Base-by-base conservation (phyloP, 2,797 vertebrate genomes). In the Orientallactaga sibirica region DNA sequence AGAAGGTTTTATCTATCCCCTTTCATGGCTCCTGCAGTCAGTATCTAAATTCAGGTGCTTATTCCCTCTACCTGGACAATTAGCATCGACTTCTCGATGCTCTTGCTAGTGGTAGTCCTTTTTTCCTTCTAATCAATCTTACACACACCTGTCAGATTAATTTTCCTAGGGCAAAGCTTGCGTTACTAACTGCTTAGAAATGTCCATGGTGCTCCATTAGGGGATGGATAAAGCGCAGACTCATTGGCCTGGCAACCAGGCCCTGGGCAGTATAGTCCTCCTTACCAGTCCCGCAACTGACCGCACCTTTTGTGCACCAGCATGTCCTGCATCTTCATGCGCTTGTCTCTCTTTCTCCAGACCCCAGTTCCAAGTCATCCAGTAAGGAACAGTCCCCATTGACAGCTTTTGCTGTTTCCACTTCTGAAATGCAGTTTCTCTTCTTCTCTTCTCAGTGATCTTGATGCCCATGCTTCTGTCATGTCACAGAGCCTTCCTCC, bases 251-350 rank as follows among this genome's bases (percentile, higher is more conserved):
- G 77, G 81, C 52, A 64, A 25, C 33, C 25, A 15, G 19, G 14
- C 25, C 2, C 7, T 25, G 3, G 16, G 29, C 75, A 24, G 20
- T 12, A 48, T 3, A 78, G 78, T 78, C 33, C 64, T 78, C 25
- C 37, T 83, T 18, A 10, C 37, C 62, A 83, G 6, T 16, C 29
- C 67, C 15, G 27, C 24, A 6, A 52, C 62, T 70, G n/a, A 29
- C 16, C 5, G n/a, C 52, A 14, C 62, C 66, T 33, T 74, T 25
- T 0, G 4, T 2, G 12, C 25, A 29, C 3, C 0, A 2, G 5
- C 19, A 9, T 2, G 12, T 5, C 78, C 25, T 24, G 5, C 10
- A 27, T 78, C 55, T 79, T 37, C 29, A 3, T 16, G 5, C 14
- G 14, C 29, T 58, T 33, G n/a, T n/a, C 43, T 1, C 22, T 9